Percentiles rank a stretch among this genome's conserved stretches.
Evolutionary conservation across 2,113 vertebrate genomes (phyloP).

Genomic region (Gymnocephalus cernua): DNA sequence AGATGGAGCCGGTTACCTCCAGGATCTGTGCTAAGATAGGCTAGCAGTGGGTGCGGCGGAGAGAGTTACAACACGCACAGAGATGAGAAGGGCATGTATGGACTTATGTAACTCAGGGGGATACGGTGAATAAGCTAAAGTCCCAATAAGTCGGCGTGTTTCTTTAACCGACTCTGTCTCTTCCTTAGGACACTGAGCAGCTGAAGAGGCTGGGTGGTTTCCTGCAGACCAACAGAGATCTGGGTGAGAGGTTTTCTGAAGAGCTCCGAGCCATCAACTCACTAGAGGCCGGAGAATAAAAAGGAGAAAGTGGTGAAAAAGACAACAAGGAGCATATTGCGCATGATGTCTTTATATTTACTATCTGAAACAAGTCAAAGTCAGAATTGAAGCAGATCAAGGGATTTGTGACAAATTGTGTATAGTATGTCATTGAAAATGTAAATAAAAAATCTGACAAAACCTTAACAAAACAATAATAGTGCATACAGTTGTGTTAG

Average conservation of each 20-base stretch:
- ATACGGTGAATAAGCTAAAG: too few species aligned
- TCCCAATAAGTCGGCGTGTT: too few species aligned
- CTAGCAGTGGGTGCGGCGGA: too few species aligned
- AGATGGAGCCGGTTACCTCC: too few species aligned
- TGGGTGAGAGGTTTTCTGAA: slow-evolving; percentile 70
- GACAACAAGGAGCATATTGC: not conserved
- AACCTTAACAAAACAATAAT: too few species aligned
- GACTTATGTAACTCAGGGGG: too few species aligned
- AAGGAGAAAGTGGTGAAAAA: not conserved
- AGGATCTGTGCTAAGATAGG: too few species aligned
- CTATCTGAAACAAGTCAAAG: not conserved
- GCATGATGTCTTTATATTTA: not conserved
- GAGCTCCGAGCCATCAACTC: slow-evolving; percentile 64
- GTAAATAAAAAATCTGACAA: not conserved
- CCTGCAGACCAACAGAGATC: slow-evolving; percentile 74
- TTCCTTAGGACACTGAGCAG: slow-evolving; percentile 57
- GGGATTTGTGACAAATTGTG: not conserved
- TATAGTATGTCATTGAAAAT: not conserved
- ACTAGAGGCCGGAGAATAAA: slow-evolving; percentile 24
- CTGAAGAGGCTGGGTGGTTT: slow-evolving; percentile 68
- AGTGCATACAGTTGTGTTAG: too few species aligned
- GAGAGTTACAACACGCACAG: too few species aligned
- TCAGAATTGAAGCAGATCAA: not conserved
- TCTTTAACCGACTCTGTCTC: not conserved
- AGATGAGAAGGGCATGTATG: too few species aligned